A percentile compares a stretch with the other conserved stretches of the same genome.
Evolutionary conservation across 2,888 invertebrate species (phyloP).

Genomic region (Diaperis boleti): DNA sequence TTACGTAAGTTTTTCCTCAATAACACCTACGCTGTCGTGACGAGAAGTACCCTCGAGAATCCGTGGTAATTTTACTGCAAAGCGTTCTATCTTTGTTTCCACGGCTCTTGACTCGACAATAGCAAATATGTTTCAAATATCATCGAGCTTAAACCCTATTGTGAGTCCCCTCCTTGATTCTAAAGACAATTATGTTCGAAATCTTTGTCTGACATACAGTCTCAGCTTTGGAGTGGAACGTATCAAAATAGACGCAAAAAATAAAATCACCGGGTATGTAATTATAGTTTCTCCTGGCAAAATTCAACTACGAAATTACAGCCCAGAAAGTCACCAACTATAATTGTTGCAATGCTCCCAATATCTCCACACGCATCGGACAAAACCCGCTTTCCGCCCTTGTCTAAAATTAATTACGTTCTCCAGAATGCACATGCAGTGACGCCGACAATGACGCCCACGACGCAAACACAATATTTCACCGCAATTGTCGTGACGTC

Average conservation of each 20-base stretch:
- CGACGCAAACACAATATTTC: conserved; percentile 17
- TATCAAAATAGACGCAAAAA: neutral
- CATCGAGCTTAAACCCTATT: neutral
- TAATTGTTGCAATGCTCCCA: too few species aligned
- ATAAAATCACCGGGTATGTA: too few species aligned
- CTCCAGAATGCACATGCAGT: conserved; percentile 5
- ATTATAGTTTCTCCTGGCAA: too few species aligned
- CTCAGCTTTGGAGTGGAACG: neutral
- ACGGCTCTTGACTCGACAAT: neutral
- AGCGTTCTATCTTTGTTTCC: neutral
- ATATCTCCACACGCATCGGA: conserved; percentile 11
- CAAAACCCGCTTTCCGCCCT: conserved; percentile 10
- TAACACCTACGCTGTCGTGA: neutral
- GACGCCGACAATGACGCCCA: conserved; percentile 28
- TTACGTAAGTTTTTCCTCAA: neutral
- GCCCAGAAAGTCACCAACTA: too few species aligned
- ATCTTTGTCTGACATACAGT: neutral
- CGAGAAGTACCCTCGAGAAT: neutral
- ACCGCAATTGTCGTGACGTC: conserved; percentile 25
- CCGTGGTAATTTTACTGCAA: neutral
- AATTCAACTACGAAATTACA: too few species aligned
- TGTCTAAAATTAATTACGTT: conserved; percentile 24
- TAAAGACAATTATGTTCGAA: neutral
- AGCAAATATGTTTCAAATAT: neutral
- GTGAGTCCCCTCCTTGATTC: neutral